Base-by-base conservation (phyloP, 2,113 vertebrate genomes). In the Antigone vipio region DNA sequence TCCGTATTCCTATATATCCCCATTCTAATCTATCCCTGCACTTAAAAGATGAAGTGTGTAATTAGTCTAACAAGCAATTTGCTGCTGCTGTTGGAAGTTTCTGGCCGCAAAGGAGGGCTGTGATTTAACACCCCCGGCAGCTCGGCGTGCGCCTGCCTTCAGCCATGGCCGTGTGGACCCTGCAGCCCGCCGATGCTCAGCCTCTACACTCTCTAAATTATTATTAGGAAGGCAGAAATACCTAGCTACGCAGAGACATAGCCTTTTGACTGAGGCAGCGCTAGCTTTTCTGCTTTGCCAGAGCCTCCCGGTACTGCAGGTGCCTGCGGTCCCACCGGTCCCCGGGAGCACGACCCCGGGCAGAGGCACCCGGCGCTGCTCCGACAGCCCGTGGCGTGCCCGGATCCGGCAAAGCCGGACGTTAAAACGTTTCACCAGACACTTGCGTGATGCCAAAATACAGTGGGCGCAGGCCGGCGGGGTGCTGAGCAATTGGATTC, bases 221-320 rank as follows among this genome's bases (percentile, higher is more conserved):
- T 35, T 35, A 2, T n/a, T 5, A 20, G 50, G 50, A 47, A 42
- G 49, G 50, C 8, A 17, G 26, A 42, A 27, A 23, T 56, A 5
- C 2, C 1, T 3, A 17, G 55, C 40, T 4, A 6, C 2, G 60
- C 53, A 8, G 6, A 17, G 32, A 20, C 45, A 5, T 1, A 9
- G 2, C 35, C 35, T 44, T 32, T 5, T 2, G 12, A 2, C 12
- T 4, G 35, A 10, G 0, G 15, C 1, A 8, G 58, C 1, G 9
- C 22, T 6, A 5, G 14, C 34, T 78, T 17, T 42, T 26, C 63
- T 20, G 34, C 62, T 42, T 27, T 4, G 20, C 68, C 68, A 7
- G 47, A 35, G 47, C n/a, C 9, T 7, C 45, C 75, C 22, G 1
- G n/a, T 11, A 7, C n/a, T 2, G 40, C 72, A 18, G 34, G 55